These are phyloP conservation scores for Troilus luridus DNA, from an alignment of 2,888 invertebrate genomes.

Conservation along the genomic window DNA sequence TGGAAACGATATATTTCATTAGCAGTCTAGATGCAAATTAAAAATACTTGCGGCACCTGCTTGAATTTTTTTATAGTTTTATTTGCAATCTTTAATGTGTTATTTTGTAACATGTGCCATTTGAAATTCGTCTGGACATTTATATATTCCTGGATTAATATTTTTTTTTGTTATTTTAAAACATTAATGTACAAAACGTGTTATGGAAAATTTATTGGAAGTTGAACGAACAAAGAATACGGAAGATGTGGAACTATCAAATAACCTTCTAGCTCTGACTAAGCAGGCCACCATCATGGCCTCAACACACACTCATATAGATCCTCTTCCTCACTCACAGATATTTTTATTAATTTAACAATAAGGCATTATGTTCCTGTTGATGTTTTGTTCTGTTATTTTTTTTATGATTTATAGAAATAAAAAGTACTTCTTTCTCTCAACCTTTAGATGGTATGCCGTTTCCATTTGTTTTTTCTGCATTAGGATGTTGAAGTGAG, in stretches of 20 bases:
- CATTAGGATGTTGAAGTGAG: too few species aligned
- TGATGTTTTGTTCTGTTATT: neutral
- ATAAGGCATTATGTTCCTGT: neutral
- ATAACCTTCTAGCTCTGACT: constrained; percentile 22
- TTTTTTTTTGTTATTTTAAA: neutral
- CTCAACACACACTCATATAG: constrained; percentile 11
- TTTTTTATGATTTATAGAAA: neutral
- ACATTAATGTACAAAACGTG: neutral
- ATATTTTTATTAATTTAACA: constrained; percentile 12
- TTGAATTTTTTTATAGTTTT: too few species aligned
- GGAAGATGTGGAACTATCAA: constrained; percentile 14
- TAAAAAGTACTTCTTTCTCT: too few species aligned
- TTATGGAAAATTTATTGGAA: neutral
- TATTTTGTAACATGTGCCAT: neutral
- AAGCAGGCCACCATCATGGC: neutral
- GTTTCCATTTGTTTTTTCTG: too few species aligned
- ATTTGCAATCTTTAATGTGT: neutral
- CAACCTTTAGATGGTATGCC: too few species aligned
- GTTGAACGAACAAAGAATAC: constrained; percentile 39
- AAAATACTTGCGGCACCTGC: too few species aligned
- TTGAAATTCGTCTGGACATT: neutral
- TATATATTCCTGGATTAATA: neutral
- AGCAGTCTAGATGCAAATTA: too few species aligned
- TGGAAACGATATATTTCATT: too few species aligned
- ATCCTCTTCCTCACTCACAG: neutral